Base-by-base conservation (phyloP, 2,113 vertebrate species). In the Mastomys natalensis region DNA sequence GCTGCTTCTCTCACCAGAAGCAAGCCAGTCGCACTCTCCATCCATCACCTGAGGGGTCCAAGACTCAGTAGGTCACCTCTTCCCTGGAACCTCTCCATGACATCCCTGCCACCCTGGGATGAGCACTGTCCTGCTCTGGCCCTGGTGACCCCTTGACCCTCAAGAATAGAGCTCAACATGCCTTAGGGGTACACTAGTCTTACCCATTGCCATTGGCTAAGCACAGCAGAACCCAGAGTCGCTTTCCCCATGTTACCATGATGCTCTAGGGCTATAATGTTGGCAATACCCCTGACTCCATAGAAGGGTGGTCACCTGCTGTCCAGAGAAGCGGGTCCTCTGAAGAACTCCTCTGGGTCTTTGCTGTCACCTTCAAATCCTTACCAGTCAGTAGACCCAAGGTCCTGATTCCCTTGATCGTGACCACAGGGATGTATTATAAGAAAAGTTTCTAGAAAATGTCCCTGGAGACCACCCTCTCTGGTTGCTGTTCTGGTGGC, bases 371-470 rank as follows among this genome's bases (percentile, higher is more conserved):
- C 6, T 31, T n/a, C 29, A 86, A 70, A 68, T 58, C 37, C 55
- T 90, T 21, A 40, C 2, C 0, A 60, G 66, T 55, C 29, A 78
- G 34, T 53, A 76, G 21, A 68, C 31, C 22, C 62, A 43, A 64
- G 24, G 24, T 24, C 22, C 86, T 94, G 53, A 16, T 60, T 58
- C 77, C 26, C 66, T 45, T 70, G 45, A 64, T 40, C 34, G n/a
- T 88, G 26, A 87, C 55, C 64, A 24, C 43, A 81, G 58, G 22
- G 51, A 8, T 48, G 85, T 26, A 68, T 74, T n/a, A 64, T 37
- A 11, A 55, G 55, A 86, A 82, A 92, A 70, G 21, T n/a, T 95
- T 51, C 92, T 70, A 37, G 95, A 95, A 90, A 60, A 53, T 16
- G 4, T 81, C 2, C 40, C 21, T 0, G 1, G n/a, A 3, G 37